These are phyloP conservation scores for Polypedilum vanderplanki DNA, from an alignment of 1,140 invertebrate genomes.

Conservation along the genomic window DNA sequence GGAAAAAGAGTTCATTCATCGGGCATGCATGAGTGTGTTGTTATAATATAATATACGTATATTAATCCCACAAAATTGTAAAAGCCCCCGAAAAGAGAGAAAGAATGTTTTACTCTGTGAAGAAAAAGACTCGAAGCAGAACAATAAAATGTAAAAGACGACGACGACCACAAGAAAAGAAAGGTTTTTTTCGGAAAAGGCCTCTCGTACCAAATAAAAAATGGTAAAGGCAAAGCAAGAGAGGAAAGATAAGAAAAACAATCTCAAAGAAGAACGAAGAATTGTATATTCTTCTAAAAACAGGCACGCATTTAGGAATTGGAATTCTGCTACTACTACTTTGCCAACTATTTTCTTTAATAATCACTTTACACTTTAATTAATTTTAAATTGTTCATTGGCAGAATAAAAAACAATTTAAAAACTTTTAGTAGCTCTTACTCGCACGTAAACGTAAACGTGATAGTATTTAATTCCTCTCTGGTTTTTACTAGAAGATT, in stretches of 20 bases:
- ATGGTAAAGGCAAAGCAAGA: neutral
- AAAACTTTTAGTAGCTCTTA: neutral
- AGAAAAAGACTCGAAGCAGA: neutral
- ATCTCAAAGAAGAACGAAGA: slow-evolving; percentile 5
- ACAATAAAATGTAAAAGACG: slow-evolving; percentile 3
- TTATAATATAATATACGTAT: too few species aligned
- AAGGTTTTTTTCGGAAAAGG: neutral
- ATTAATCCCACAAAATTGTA: neutral
- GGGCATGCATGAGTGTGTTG: neutral
- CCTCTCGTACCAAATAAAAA: neutral
- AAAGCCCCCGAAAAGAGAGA: slow-evolving; percentile 9
- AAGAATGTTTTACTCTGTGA: neutral
- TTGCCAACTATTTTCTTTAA: neutral
- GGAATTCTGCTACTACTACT: too few species aligned
- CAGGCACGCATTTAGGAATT: neutral
- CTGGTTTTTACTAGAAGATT: neutral
- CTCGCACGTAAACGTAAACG: neutral
- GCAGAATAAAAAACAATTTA: neutral
- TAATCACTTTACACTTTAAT: neutral
- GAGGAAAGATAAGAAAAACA: slow-evolving; percentile 3
- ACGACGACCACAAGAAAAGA: slow-evolving; percentile 16
- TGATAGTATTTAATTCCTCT: neutral
- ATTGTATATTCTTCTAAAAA: neutral
- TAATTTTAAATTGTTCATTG: neutral
- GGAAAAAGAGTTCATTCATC: slow-evolving; percentile 5